Evolutionary conservation across 2,113 vertebrate genomes (phyloP).

Genomic region (Hippocampus zosterae): DNA sequence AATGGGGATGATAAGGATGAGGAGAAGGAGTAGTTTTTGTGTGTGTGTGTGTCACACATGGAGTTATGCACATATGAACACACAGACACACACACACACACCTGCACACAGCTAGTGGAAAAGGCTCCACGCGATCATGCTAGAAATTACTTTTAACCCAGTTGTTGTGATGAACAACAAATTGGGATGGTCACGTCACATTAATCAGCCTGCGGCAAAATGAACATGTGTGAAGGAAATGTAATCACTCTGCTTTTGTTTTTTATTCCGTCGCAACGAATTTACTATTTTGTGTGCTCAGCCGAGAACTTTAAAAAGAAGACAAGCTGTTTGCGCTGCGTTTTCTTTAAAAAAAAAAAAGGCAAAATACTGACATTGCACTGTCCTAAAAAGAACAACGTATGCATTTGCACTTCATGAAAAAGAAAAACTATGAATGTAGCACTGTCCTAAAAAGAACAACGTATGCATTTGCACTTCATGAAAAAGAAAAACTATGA

Average conservation of each 20-base stretch:
- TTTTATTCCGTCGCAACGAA: slow-evolving; percentile 3
- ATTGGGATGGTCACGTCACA: slow-evolving; percentile 51
- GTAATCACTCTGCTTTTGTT: slow-evolving; percentile 44
- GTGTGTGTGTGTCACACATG: slow-evolving; percentile 41
- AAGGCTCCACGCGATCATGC: slow-evolving; percentile 36
- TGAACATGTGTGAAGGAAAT: slow-evolving; percentile 55
- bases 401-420: background rate
- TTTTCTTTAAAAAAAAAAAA: background rate
- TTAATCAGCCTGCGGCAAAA: slow-evolving; percentile 58
- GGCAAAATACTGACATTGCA: background rate
- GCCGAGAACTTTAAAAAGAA: background rate
- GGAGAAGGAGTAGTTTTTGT: slow-evolving; percentile 35
- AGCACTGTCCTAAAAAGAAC: background rate
- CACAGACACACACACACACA: slow-evolving; percentile 8
- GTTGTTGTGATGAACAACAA: slow-evolving; percentile 60
- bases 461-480: no score
- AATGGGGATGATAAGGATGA: slow-evolving; percentile 66
- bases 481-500: no score
- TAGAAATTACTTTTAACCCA: slow-evolving; percentile 60
- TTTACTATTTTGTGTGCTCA: background rate
- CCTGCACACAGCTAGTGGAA: slow-evolving; percentile 43
- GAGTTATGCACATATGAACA: slow-evolving; percentile 37
- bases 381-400: background rate
- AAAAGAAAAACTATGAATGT: background rate
- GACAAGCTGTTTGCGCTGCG: background rate